Evolutionary conservation across 1,140 invertebrate species (phyloP).

Genomic region (Ericerus pela): DNA sequence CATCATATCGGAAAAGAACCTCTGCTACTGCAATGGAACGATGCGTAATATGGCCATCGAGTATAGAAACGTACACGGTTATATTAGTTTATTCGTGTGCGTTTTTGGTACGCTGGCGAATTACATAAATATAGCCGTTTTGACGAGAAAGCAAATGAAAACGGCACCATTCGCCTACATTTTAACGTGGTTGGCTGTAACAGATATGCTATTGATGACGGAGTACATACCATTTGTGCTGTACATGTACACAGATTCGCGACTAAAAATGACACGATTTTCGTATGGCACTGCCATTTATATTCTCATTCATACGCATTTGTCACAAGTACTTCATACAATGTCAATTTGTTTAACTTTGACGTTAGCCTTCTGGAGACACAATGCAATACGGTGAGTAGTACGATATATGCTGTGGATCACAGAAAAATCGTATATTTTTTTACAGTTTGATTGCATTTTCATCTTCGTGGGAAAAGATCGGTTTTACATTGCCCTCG

Average conservation of each 20-base stretch:
- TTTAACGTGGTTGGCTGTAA: slow-evolving; percentile 70
- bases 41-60: slow-evolving; percentile 32
- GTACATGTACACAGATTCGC: slow-evolving; percentile 53
- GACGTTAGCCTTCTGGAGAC: slow-evolving; percentile 81
- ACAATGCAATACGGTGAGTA: slow-evolving; percentile 27
- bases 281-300: slow-evolving; percentile 67
- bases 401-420: too few relatives aligned
- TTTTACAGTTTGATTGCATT: too few relatives aligned
- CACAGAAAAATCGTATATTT: too few relatives aligned
- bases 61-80: slow-evolving; percentile 48
- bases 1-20: not conserved
- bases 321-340: slow-evolving; percentile 72
- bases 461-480: too few relatives aligned
- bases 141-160: slow-evolving; percentile 75
- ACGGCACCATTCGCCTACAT: slow-evolving; percentile 76
- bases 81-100: slow-evolving; percentile 63
- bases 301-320: slow-evolving; percentile 68
- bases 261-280: slow-evolving; percentile 36
- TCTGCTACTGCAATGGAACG: slow-evolving; percentile 31
- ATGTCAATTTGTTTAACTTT: slow-evolving; percentile 86
- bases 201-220: slow-evolving; percentile 82
- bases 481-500: too few relatives aligned
- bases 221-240: slow-evolving; percentile 81
- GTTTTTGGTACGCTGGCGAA: slow-evolving; percentile 84
- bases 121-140: slow-evolving; percentile 79